Percentiles rank a stretch among this genome's conserved stretches.
These are phyloP conservation scores for Perca schrenkii DNA, from an alignment of 2,113 vertebrate genomes.

Conservation along the genomic window DNA sequence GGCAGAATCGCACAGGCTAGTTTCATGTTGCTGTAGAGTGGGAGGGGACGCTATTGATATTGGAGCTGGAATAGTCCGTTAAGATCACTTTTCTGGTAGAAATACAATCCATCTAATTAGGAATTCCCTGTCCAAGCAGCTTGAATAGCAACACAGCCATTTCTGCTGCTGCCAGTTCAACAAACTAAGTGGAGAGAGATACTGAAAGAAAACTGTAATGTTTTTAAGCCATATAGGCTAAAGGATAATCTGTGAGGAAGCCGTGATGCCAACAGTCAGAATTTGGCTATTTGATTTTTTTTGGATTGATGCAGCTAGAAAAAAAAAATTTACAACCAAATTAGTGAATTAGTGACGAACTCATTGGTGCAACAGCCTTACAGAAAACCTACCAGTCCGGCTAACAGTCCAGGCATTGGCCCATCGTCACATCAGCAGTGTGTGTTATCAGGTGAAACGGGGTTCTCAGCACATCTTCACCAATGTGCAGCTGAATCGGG, in stretches of 20 bases:
- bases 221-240: neutral
- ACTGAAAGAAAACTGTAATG: neutral
- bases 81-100: neutral
- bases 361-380: neutral
- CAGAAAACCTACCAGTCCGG: neutral
- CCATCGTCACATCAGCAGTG: neutral
- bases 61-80: neutral
- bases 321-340: neutral
- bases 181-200: neutral
- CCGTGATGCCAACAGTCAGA: neutral
- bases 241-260: neutral
- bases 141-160: neutral
- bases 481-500: neutral
- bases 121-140: neutral
- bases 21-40: neutral
- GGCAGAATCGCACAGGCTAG: too few relatives aligned
- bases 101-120: conserved; percentile 1
- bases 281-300: neutral
- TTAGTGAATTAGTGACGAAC: neutral
- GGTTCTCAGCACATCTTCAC: neutral
- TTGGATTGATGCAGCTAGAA: neutral
- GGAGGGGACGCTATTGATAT: neutral
- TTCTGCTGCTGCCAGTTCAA: neutral
- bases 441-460: neutral
- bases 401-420: neutral